phyloP scores from a whole-genome alignment of 2,888 invertebrate species.

The Mesorhabditis spiculigera region DNA sequence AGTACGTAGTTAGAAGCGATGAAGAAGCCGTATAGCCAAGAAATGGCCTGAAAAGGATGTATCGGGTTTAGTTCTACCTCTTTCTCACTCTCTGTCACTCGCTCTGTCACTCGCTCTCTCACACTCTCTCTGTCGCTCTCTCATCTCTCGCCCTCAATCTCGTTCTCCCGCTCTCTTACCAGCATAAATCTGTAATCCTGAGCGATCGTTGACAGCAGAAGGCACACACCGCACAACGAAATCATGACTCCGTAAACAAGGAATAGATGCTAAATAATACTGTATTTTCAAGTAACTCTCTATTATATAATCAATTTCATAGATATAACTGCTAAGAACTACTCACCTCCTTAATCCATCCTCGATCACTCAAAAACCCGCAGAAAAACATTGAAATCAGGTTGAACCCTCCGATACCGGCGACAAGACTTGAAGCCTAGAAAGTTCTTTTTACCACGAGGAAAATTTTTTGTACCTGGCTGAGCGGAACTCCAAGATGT shows the following conservation, averaged over 20 bases:
- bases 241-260: constrained; percentile 76
- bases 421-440: constrained; percentile 75
- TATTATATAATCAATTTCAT: not conserved
- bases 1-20: constrained; percentile 35
- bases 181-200: constrained; percentile 26
- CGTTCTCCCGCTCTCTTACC: not conserved
- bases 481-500: constrained; percentile 59
- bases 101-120: no score
- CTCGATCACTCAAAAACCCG: constrained; percentile 84
- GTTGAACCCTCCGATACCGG: constrained; percentile 82
- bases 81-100: not conserved
- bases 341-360: constrained; percentile 62
- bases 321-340: not conserved
- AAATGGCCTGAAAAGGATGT: constrained; percentile 6
- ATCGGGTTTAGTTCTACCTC: not conserved
- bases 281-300: not conserved
- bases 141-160: no score
- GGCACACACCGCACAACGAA: constrained; percentile 60
- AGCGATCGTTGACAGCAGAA: constrained; percentile 54
- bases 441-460: not conserved
- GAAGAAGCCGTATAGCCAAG: constrained; percentile 22
- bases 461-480: not conserved
- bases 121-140: no score
- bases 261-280: constrained; percentile 13
- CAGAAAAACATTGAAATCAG: constrained; percentile 83